Conservation (phyloP, 2,113 vertebrate species). For the Onychorhynchus coronatus region DNA sequence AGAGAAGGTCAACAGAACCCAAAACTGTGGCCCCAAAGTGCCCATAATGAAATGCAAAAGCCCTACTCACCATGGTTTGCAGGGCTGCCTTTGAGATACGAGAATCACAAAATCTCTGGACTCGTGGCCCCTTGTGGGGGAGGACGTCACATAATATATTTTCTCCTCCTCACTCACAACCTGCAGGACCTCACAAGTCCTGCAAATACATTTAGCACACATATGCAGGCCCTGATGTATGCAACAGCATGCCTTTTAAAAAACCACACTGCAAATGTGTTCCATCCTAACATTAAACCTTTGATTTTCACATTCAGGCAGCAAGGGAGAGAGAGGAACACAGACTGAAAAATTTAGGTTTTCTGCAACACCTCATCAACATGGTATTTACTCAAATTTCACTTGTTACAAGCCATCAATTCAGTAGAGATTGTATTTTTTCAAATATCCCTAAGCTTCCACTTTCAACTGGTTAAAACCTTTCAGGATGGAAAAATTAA, state of each 20-base stretch:
- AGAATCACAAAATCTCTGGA: constrained; percentile 74
- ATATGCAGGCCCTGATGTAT: neutral
- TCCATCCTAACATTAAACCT: neutral
- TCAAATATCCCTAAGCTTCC: neutral
- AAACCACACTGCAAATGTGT: neutral
- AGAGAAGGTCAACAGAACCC: neutral
- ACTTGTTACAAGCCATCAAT: neutral
- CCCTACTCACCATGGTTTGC: constrained; percentile 63
- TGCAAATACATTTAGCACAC: constrained; percentile 1
- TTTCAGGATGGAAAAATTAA: neutral
- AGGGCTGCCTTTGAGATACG: constrained; percentile 69
- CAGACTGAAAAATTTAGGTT: neutral
- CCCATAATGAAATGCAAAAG: neutral
- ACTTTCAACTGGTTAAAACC: neutral
- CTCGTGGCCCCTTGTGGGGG: constrained; percentile 27
- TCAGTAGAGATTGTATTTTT: neutral
- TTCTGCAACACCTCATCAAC: neutral
- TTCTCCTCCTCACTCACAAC: constrained; percentile 70
- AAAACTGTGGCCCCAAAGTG: neutral
- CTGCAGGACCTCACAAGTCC: constrained; percentile 71
- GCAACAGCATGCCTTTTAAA: neutral
- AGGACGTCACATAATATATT: constrained; percentile 72
- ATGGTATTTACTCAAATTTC: neutral
- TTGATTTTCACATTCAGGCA: neutral
- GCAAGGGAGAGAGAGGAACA: neutral